Evolutionary conservation across 2,113 vertebrate genomes (phyloP).

Genomic region (Bujurquina vittata): DNA sequence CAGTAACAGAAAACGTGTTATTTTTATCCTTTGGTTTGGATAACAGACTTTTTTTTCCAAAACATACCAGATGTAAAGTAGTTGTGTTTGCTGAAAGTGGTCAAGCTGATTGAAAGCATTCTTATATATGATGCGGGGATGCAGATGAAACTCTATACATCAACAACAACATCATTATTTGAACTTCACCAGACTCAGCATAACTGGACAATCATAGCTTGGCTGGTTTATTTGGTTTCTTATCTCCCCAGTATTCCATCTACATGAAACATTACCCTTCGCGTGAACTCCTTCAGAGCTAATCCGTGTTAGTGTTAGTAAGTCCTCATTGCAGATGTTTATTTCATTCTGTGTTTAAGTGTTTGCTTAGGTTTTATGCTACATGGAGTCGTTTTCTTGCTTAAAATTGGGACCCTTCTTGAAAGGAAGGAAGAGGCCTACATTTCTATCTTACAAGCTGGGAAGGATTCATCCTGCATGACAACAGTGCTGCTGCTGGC

Average conservation of each 20-base stretch:
- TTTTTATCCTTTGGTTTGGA: conserved; percentile 88
- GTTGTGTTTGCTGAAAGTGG: conserved; percentile 35
- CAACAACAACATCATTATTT: conserved; percentile 19
- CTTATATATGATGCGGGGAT: conserved; percentile 17
- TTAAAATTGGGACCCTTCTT: neutral
- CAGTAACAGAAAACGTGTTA: conserved; percentile 84
- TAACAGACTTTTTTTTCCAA: conserved; percentile 75
- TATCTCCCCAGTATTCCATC: neutral
- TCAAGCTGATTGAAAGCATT: conserved; percentile 12
- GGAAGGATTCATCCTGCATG: conserved; percentile 99
- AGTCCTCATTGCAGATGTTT: conserved; percentile 17
- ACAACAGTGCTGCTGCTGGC: conserved; percentile 99
- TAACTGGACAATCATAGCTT: conserved; percentile 8
- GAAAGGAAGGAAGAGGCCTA: conserved; percentile 67
- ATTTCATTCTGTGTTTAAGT: conserved; percentile 38
- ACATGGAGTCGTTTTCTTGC: conserved; percentile 40
- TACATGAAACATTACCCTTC: neutral
- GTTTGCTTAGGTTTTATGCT: conserved; percentile 54
- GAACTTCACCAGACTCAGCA: neutral
- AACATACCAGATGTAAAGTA: conserved; percentile 27
- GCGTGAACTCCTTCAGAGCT: neutral
- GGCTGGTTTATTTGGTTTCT: conserved; percentile 7
- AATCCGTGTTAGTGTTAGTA: conserved; percentile 3
- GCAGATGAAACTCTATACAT: conserved; percentile 23
- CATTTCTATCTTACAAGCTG: conserved; percentile 98